These are phyloP conservation scores for Malaclemys terrapin DNA, from an alignment of 2,113 vertebrate genomes.

Conservation along the genomic window DNA sequence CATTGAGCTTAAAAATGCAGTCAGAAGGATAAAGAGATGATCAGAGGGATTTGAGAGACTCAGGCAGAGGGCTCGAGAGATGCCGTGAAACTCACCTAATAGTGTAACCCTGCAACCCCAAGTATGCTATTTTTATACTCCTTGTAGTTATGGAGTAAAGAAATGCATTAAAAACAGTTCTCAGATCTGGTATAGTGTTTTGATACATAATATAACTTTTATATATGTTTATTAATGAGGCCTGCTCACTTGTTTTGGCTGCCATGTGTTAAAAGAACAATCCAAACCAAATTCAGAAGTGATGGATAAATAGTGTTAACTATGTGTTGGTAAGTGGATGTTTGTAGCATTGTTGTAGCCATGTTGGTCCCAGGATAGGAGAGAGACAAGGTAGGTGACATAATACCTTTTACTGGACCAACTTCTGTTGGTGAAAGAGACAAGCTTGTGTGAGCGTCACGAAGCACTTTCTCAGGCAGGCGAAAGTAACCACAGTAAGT, in stretches of 20 bases:
- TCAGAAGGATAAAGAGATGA: background rate
- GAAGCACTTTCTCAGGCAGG: too few species aligned
- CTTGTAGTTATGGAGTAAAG: background rate
- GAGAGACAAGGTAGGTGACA: too few species aligned
- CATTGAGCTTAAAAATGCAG: background rate
- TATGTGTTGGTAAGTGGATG: background rate
- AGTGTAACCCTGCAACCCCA: background rate
- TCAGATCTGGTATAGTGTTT: background rate
- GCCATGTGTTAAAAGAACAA: background rate
- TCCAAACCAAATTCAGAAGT: background rate
- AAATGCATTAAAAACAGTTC: background rate
- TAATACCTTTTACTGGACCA: too few species aligned
- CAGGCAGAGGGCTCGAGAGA: background rate
- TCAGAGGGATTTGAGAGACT: background rate
- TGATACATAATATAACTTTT: background rate
- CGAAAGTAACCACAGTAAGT: too few species aligned
- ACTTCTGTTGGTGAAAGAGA: too few species aligned
- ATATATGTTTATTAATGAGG: background rate
- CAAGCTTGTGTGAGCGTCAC: too few species aligned
- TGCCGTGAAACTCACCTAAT: background rate
- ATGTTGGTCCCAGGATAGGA: too few species aligned
- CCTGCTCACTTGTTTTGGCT: accelerated
- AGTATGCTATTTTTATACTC: background rate
- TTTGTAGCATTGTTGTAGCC: too few species aligned
- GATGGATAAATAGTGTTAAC: background rate